Base-by-base conservation (phyloP, 2,888 invertebrate species). In the Epistrophe eligans region DNA sequence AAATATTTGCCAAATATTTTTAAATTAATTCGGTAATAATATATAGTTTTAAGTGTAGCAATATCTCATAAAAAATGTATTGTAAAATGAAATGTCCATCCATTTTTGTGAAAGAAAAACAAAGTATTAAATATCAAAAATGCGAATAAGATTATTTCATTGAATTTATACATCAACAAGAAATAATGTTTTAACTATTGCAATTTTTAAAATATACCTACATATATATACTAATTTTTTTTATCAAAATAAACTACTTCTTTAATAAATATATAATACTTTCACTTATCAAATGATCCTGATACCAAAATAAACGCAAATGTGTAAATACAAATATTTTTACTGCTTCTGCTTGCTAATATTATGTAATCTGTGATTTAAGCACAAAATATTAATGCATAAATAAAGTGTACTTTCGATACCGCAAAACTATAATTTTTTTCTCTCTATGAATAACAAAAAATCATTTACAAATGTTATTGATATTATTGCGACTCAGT, bases 31-130 rank as follows among this genome's bases (percentile, higher is more conserved):
- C 62, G 43, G 24, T 32, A 66, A 17, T 48, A 66, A 48, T 35
- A 66, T 8, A 32, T 66, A 66, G 32, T 62, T 32, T 66, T 66
- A 55, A 67, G 50, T 38, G 50, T 35, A 50, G 32, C 45, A 4
- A 50, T 67, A 50, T 35, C 50, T 50, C 19, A 13, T 10, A 43
- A 70, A n/a, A 55, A 70, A 40, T 40, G 10, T 40, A 57, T 66
- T 66, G 43, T 77, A 45, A 40, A 74, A 83, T 17, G 66, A 81
- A 79, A 77, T 84, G 80, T 88, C 88, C 84, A 88, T 88, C 84
- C 84, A 88, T 88, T 84, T 81, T 88, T 84, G 62, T 79, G 58
- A 77, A 70, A 74, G 52, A 58, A 80, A 76, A 77, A 32, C 58
- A 71, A 76, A 48, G 62, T 24, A 62, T 19, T 71, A 72, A 28